Percentiles rank a stretch among this genome's conserved stretches.
Conservation (phyloP, 2,797 vertebrate species). For the Urosaurus nigricauda region DNA sequence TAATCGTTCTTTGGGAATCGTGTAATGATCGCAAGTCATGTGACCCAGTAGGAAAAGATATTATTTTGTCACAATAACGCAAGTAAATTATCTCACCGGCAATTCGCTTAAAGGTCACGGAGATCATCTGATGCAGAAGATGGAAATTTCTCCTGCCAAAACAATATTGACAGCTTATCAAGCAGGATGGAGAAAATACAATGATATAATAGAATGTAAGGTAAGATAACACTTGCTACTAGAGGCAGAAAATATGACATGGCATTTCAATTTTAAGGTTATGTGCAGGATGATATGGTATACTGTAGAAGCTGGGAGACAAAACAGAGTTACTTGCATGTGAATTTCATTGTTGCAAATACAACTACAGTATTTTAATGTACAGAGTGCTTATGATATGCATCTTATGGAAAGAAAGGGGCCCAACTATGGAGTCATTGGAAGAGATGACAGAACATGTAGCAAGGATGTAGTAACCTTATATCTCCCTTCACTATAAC, state of each 20-base stretch:
- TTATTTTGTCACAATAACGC: conserved; percentile 79
- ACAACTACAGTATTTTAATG: conserved; percentile 32
- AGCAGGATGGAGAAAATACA: conserved; percentile 69
- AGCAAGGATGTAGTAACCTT: neutral
- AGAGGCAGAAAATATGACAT: conserved; percentile 62
- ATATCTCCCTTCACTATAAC: neutral
- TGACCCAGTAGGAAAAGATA: conserved; percentile 72
- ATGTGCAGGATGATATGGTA: conserved; percentile 67
- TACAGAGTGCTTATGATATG: conserved; percentile 18
- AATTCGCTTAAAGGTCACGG: conserved; percentile 81
- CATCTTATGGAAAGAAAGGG: conserved; percentile 2
- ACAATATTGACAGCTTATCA: conserved; percentile 77
- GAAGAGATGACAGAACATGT: conserved; percentile 3
- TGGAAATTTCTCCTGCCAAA: conserved; percentile 76
- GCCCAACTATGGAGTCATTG: neutral
- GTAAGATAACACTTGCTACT: conserved; percentile 73
- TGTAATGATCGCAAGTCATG: conserved; percentile 69
- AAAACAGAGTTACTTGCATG: conserved; percentile 40
- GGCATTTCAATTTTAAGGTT: conserved; percentile 68
- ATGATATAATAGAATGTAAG: conserved; percentile 72
- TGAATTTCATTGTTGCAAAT: conserved; percentile 19
- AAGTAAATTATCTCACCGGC: conserved; percentile 80
- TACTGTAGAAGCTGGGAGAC: conserved; percentile 32
- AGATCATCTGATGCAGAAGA: conserved; percentile 78
- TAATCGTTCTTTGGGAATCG: conserved; percentile 70